Conservation (phyloP, 2,113 vertebrate species). For the Anoura caudifer region DNA sequence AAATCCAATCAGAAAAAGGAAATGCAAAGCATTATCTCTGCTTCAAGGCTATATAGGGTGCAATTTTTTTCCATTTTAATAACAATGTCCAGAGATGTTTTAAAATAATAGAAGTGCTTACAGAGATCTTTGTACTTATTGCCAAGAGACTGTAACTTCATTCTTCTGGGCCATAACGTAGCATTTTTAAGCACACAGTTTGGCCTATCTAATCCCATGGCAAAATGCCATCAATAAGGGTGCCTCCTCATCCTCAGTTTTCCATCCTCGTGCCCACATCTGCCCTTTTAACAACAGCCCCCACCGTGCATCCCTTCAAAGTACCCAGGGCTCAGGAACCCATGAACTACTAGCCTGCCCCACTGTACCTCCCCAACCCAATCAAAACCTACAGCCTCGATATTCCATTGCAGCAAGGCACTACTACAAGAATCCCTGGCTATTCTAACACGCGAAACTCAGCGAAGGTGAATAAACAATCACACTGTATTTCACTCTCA, state of each 20-base stretch:
- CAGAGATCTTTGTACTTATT: not conserved
- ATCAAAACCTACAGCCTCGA: not conserved
- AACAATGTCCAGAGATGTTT: not conserved
- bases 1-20: constrained; percentile 46
- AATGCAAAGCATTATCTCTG: constrained; percentile 28
- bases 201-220: not conserved
- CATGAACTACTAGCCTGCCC: not conserved
- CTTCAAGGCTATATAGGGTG: not conserved
- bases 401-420: not conserved
- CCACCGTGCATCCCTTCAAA: not conserved
- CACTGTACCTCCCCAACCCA: not conserved
- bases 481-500: not conserved
- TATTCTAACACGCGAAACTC: not conserved
- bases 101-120: constrained; percentile 35
- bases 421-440: not conserved
- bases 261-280: not conserved
- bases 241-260: not conserved
- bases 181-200: not conserved
- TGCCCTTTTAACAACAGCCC: not conserved
- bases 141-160: not conserved
- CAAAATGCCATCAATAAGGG: not conserved
- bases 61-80: constrained; percentile 16
- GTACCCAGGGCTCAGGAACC: not conserved
- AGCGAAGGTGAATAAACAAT: not conserved
- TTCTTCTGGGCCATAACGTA: not conserved